Evolutionary conservation across 2,113 vertebrate species (phyloP).

Genomic region (Ondatra zibethicus): DNA sequence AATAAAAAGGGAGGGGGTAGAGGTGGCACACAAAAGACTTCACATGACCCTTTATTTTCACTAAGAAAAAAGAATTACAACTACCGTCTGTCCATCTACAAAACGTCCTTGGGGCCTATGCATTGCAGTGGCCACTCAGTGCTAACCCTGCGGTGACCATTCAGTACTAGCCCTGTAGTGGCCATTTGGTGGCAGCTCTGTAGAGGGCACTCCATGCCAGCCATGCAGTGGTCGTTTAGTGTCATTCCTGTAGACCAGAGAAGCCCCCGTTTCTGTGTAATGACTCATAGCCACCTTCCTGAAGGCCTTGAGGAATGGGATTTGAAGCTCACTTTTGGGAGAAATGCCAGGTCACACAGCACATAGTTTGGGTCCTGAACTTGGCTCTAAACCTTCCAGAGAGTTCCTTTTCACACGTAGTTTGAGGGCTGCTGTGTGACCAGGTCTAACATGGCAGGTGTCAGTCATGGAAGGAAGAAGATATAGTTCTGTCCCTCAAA

Average conservation of each 20-base stretch:
- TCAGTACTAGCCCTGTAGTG: background rate
- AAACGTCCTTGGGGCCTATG: background rate
- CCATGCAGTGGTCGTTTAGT: background rate
- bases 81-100: conserved; percentile 23
- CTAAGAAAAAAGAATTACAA: background rate
- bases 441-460: background rate
- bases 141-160: background rate
- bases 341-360: background rate
- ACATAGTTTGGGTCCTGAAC: background rate
- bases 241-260: background rate
- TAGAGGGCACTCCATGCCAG: background rate
- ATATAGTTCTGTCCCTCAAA: background rate
- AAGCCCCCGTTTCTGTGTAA: background rate
- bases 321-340: background rate
- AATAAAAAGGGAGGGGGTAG: conserved; percentile 15
- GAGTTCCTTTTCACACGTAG: background rate
- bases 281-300: background rate
- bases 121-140: background rate
- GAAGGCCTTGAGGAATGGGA: background rate
- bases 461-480: background rate
- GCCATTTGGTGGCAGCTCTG: background rate
- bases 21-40: conserved; percentile 27
- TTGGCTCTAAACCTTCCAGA: background rate
- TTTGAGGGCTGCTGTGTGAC: background rate
- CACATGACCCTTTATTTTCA: conserved; percentile 41